Conservation (phyloP, 2,797 vertebrate species). For the Urophycis tenuis region DNA sequence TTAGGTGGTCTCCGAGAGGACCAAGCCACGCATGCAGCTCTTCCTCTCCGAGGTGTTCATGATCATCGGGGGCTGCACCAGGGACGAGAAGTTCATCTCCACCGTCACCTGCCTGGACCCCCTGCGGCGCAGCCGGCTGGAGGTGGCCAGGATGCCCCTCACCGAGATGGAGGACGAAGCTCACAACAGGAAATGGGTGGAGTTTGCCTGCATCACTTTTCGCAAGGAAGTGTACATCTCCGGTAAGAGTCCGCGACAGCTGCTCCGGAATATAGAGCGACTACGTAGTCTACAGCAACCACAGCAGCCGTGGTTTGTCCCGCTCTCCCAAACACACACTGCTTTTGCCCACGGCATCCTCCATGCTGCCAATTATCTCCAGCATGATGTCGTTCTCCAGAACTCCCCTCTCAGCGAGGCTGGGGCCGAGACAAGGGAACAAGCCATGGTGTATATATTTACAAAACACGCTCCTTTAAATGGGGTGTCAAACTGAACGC, state of each 20-base stretch:
- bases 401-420: neutral
- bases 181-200: conserved; percentile 94
- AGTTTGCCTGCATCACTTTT: conserved; percentile 91
- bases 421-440: neutral
- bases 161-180: conserved; percentile 80
- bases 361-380: neutral
- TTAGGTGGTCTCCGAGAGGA: conserved; percentile 91
- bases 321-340: neutral
- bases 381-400: neutral
- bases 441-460: neutral
- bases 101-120: conserved; percentile 96
- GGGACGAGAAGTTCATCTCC: conserved; percentile 90
- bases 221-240: conserved; percentile 96
- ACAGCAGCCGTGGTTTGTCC: neutral
- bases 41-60: conserved; percentile 96
- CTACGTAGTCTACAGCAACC: neutral
- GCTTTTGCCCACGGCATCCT: neutral
- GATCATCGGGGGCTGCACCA: conserved; percentile 95
- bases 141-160: conserved; percentile 87
- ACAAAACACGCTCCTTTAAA: neutral
- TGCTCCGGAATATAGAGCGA: neutral
- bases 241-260: conserved; percentile 61
- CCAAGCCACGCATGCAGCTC: conserved; percentile 87
- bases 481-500: neutral
- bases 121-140: conserved; percentile 87